A percentile compares a stretch with the other conserved stretches of the same genome.
Evolutionary conservation across 2,888 invertebrate species (phyloP).

Genomic region (Dryobota labecula): DNA sequence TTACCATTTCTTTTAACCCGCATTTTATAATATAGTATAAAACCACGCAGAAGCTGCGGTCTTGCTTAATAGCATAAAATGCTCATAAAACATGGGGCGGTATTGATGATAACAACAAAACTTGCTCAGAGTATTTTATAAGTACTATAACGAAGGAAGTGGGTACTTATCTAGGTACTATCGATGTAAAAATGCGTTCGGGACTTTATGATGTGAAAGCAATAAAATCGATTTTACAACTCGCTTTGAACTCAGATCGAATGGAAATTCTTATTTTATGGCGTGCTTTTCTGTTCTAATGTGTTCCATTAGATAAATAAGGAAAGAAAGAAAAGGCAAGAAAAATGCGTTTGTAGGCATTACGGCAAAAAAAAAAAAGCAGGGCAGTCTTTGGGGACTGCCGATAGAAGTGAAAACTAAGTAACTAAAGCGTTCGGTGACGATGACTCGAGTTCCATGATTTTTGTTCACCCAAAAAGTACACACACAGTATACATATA

Average conservation of each 20-base stretch:
- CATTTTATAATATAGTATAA: constrained; percentile 10
- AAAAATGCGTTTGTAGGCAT: no score
- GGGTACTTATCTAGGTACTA: constrained; percentile 57
- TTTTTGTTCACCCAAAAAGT: no score
- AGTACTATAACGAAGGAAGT: constrained; percentile 57
- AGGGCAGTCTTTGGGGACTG: no score
- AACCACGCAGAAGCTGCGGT: constrained; percentile 1
- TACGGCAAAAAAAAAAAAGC: no score
- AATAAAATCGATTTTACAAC: constrained; percentile 77
- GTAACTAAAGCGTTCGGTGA: no score
- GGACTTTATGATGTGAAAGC: constrained; percentile 76
- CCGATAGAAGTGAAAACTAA: no score
- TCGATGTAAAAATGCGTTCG: constrained; percentile 68
- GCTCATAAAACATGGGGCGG: constrained; percentile 33
- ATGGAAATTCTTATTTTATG: constrained; percentile 69
- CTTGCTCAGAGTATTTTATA: constrained; percentile 48
- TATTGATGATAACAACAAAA: constrained; percentile 45
- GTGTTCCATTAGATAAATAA: constrained; percentile 59
- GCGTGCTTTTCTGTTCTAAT: constrained; percentile 55
- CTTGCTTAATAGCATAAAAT: constrained; percentile 29
- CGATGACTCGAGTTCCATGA: no score
- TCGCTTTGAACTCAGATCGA: constrained; percentile 71
- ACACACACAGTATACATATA: no score
- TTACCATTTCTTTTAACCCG: background rate
- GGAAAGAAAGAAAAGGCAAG: no score